Percentiles rank a stretch among this genome's conserved stretches.
Evolutionary conservation across 1,140 invertebrate species (phyloP).

Genomic region (Drosophila sturtevanti): DNA sequence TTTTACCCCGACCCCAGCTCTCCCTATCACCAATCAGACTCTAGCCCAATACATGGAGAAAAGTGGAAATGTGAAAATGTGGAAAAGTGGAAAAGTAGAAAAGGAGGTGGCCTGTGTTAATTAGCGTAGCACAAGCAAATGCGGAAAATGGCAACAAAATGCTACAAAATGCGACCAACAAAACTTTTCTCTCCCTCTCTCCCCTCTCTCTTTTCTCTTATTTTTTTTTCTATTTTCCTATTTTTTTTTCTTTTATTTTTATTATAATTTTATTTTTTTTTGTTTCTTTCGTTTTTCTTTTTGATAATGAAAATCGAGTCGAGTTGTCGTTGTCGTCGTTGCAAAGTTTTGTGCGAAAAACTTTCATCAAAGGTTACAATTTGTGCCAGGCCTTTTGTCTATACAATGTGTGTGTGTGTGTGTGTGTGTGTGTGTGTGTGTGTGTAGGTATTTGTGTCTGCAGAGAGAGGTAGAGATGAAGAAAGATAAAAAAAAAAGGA

Average conservation of each 20-base stretch:
- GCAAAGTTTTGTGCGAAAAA: constrained; percentile 70
- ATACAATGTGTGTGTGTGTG: background rate
- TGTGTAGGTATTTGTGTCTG: background rate
- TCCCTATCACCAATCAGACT: background rate
- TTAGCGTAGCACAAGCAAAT: constrained; percentile 68
- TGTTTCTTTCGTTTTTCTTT: constrained; percentile 37
- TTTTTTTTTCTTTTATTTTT: background rate
- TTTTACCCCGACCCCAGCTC: background rate
- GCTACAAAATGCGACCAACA: constrained; percentile 60
- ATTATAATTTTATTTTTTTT: no score
- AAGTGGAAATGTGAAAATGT: background rate
- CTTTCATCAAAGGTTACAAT: constrained; percentile 79
- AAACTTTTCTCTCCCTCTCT: background rate
- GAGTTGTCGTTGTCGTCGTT: constrained; percentile 40
- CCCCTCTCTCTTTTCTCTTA: background rate
- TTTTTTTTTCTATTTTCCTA: constrained; percentile 27
- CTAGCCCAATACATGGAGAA: constrained; percentile 11
- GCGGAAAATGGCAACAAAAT: constrained; percentile 59
- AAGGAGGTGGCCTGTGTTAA: constrained; percentile 51
- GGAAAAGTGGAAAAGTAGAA: constrained; percentile 20
- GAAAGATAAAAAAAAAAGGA: background rate
- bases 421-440: background rate
- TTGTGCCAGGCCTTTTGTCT: constrained; percentile 52
- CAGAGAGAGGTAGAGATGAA: background rate
- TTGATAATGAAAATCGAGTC: constrained; percentile 77